Percentiles rank a stretch among this genome's conserved stretches.
These are phyloP conservation scores for Egretta garzetta DNA, from an alignment of 2,113 vertebrate species.

Conservation along the genomic window DNA sequence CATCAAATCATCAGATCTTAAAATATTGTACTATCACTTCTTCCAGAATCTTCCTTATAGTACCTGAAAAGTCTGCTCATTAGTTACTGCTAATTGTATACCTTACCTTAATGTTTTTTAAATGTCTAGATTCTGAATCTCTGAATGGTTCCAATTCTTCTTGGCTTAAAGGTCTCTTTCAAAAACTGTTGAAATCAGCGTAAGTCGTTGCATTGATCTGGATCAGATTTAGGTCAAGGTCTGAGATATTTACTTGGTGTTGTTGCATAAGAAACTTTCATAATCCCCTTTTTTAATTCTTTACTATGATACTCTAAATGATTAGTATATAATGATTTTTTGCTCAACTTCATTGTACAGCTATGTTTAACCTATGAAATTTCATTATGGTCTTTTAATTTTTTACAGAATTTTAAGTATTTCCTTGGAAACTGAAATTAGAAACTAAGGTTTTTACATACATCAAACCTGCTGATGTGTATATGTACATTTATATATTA, in stretches of 20 bases:
- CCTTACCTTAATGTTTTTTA: background rate
- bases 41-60: background rate
- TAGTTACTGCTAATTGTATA: background rate
- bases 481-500: background rate
- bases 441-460: background rate
- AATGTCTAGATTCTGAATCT: background rate
- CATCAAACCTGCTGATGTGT: background rate
- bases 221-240: background rate
- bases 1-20: background rate
- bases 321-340: background rate
- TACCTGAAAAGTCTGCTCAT: background rate
- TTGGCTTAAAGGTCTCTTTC: background rate
- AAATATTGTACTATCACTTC: background rate
- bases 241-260: background rate
- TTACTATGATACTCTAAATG: background rate
- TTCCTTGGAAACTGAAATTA: background rate
- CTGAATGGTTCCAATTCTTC: background rate
- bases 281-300: background rate
- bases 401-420: background rate
- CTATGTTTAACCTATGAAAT: background rate
- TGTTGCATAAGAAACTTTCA: background rate
- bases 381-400: background rate
- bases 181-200: background rate
- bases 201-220: background rate
- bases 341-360: background rate